phyloP scores from a whole-genome alignment of 2,797 vertebrate species.

The Silurus aristotelis region DNA sequence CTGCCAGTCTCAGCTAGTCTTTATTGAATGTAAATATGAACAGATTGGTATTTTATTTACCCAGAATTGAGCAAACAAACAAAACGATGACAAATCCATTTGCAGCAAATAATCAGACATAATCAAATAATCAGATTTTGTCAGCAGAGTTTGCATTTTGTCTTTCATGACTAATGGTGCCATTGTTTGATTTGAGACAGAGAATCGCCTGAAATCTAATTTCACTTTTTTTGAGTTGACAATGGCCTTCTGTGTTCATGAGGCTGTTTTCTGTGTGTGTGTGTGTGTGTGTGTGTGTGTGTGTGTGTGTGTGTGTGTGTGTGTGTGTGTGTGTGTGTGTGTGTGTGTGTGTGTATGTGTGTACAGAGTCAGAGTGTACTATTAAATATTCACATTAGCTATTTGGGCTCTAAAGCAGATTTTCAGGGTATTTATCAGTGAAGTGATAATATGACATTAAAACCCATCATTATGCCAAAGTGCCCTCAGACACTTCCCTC shows the following conservation, averaged over 20 bases:
- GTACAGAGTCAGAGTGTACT: background rate
- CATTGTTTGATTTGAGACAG: constrained; percentile 19
- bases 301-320: constrained; percentile 1
- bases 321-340: background rate
- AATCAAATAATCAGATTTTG: constrained; percentile 34
- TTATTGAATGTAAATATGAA: constrained; percentile 22
- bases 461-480: constrained; percentile 33
- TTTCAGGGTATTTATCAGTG: constrained; percentile 47
- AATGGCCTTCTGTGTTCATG: constrained; percentile 12
- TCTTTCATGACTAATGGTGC: constrained; percentile 4
- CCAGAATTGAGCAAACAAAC: constrained; percentile 10
- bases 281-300: background rate
- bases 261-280: background rate
- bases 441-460: constrained; percentile 52
- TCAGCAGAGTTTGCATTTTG: constrained; percentile 22
- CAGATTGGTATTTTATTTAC: constrained; percentile 16
- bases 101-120: constrained; percentile 17
- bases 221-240: constrained; percentile 6
- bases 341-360: constrained; percentile 13
- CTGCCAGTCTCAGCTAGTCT: background rate
- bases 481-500: constrained; percentile 15
- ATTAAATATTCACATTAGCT: constrained; percentile 38
- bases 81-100: constrained; percentile 14
- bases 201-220: constrained; percentile 1
- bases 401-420: constrained; percentile 37